Conservation (phyloP, 2,888 invertebrate genomes). For the Graphium colonna region DNA sequence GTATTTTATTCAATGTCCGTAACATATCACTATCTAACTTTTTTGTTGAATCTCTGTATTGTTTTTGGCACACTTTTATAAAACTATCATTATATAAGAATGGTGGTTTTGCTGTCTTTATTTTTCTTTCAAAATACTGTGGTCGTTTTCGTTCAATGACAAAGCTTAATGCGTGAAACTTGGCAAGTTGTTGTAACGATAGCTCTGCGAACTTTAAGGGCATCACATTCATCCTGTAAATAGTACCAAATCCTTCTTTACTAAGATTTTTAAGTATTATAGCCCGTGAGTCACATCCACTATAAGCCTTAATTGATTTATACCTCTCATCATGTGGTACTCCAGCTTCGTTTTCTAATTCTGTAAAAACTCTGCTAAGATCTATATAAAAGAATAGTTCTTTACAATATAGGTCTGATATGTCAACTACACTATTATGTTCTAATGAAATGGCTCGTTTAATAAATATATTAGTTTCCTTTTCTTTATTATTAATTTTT, state of each 20-base stretch:
- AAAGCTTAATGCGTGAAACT: no score
- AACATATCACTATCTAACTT: slow-evolving; percentile 33
- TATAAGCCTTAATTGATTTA: slow-evolving; percentile 38
- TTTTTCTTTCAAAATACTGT: no score
- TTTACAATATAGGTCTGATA: slow-evolving; percentile 35
- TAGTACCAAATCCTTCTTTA: slow-evolving; percentile 37
- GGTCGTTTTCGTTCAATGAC: slow-evolving; percentile 33
- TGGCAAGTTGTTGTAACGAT: no score
- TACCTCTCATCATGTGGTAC: no score
- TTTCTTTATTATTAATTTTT: slow-evolving; percentile 36
- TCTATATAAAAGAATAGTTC: slow-evolving; percentile 44
- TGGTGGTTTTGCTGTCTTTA: slow-evolving; percentile 32
- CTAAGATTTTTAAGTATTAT: slow-evolving; percentile 48
- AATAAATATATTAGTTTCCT: no score
- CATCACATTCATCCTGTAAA: slow-evolving; percentile 32
- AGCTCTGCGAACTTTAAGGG: no score
- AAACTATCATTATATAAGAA: slow-evolving; percentile 38
- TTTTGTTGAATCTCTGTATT: slow-evolving; percentile 28
- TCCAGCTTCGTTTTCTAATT: slow-evolving; percentile 37
- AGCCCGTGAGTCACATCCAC: slow-evolving; percentile 37
- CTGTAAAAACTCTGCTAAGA: slow-evolving; percentile 30
- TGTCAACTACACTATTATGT: slow-evolving; percentile 30
- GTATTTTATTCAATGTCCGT: slow-evolving; percentile 29
- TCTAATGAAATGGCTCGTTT: slow-evolving; percentile 37
- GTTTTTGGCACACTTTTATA: slow-evolving; percentile 32